Percentiles rank a stretch among this genome's conserved stretches.
These are phyloP conservation scores for Pionites leucogaster DNA, from an alignment of 2,113 vertebrate species.

Conservation along the genomic window DNA sequence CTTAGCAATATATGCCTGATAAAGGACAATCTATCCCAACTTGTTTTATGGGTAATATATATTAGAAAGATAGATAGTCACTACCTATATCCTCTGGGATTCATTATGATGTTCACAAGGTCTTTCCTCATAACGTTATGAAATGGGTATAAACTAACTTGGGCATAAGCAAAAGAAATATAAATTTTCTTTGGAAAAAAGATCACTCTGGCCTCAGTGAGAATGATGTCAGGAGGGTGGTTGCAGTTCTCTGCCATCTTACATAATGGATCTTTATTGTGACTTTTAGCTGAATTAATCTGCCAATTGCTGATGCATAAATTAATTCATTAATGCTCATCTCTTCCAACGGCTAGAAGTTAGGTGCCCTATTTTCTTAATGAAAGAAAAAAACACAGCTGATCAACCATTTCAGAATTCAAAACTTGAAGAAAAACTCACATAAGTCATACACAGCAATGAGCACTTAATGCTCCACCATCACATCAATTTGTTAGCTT, in stretches of 20 bases:
- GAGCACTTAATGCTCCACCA: neutral
- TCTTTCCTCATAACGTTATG: neutral
- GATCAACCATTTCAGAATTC: constrained; percentile 46
- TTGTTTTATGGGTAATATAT: neutral
- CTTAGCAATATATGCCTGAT: neutral
- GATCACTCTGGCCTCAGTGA: neutral
- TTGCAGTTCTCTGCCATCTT: neutral
- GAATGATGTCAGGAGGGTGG: neutral
- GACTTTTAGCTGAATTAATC: constrained; percentile 21
- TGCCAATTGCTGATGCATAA: constrained; percentile 2
- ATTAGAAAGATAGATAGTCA: neutral
- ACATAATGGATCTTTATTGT: neutral
- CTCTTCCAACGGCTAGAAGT: constrained; percentile 1
- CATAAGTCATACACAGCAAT: neutral
- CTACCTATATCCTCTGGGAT: neutral
- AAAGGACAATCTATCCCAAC: neutral
- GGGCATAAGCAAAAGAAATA: neutral
- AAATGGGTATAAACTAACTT: neutral
- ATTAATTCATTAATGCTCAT: constrained; percentile 44
- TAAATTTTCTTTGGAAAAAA: neutral
- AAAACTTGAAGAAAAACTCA: constrained; percentile 7
- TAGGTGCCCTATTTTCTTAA: neutral
- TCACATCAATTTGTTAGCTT: constrained; percentile 16
- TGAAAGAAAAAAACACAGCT: neutral
- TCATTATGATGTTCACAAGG: neutral